phyloP scores from a whole-genome alignment of 2,113 vertebrate genomes.

The Phaetusa simplex region DNA sequence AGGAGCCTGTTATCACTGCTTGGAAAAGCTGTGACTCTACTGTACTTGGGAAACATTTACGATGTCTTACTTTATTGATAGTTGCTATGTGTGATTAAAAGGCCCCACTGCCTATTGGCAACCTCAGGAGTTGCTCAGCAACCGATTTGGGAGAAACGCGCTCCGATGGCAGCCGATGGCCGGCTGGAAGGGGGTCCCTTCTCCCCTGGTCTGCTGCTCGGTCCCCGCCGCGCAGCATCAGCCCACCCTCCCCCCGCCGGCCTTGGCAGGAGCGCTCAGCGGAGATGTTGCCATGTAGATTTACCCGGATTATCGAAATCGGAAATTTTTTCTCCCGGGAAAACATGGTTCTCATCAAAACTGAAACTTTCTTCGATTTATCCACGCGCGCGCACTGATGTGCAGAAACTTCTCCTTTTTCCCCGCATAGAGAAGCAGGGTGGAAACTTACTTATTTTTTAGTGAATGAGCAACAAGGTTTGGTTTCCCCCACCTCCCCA shows the following conservation, averaged over 20 bases:
- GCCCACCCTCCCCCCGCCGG: neutral
- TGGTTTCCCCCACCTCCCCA: neutral
- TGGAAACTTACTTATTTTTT: neutral
- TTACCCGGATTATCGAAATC: neutral
- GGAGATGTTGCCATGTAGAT: neutral
- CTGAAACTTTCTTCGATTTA: neutral
- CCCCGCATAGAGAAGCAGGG: neutral
- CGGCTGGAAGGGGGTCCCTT: neutral
- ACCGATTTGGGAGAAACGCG: accelerated
- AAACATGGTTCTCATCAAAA: neutral
- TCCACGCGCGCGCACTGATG: neutral
- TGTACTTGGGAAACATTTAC: too few species aligned
- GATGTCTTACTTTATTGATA: neutral
- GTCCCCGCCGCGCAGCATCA: neutral
- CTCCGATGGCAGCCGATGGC: neutral
- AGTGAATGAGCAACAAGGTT: neutral
- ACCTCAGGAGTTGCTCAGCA: neutral
- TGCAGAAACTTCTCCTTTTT: conserved; percentile 5
- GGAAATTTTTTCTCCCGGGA: neutral
- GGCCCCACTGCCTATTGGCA: neutral
- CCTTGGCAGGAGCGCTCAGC: neutral
- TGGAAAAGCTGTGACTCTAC: neutral
- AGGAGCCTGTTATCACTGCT: neutral
- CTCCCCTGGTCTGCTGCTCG: accelerated
- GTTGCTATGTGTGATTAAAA: neutral